Evolutionary conservation across 2,113 vertebrate genomes (phyloP).

Genomic region (Perca fluviatilis): DNA sequence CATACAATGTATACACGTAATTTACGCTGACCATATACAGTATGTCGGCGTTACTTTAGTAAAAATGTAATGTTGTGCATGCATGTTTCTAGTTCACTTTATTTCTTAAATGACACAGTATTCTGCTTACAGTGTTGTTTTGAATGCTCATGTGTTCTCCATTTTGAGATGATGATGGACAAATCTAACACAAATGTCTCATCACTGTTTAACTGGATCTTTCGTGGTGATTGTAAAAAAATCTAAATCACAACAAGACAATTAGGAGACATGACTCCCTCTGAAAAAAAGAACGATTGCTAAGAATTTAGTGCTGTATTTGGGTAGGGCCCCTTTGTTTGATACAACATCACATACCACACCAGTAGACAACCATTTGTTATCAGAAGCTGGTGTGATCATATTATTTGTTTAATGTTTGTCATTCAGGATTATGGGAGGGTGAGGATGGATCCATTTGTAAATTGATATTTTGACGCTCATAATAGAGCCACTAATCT

Average conservation of each 20-base stretch:
- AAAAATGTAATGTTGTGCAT: background rate
- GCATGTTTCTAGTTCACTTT: background rate
- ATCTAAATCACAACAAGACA: background rate
- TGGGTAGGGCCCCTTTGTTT: background rate
- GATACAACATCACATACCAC: background rate
- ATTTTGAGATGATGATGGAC: background rate
- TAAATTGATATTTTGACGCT: no score
- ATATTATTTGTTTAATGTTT: background rate
- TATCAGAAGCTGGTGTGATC: background rate
- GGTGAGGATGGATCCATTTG: background rate
- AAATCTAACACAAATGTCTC: background rate
- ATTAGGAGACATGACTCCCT: background rate
- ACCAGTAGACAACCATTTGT: background rate
- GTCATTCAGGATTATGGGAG: background rate
- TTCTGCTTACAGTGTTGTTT: background rate
- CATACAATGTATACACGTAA: background rate
- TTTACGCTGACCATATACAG: background rate
- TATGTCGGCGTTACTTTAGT: background rate
- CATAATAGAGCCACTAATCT: no score
- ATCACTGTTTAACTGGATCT: background rate
- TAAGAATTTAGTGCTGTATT: background rate
- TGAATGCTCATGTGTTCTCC: background rate
- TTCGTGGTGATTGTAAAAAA: no score
- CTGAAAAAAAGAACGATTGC: background rate
- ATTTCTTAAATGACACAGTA: background rate